Conservation (phyloP, 2,113 vertebrate species). For the Chloebia gouldiae region DNA sequence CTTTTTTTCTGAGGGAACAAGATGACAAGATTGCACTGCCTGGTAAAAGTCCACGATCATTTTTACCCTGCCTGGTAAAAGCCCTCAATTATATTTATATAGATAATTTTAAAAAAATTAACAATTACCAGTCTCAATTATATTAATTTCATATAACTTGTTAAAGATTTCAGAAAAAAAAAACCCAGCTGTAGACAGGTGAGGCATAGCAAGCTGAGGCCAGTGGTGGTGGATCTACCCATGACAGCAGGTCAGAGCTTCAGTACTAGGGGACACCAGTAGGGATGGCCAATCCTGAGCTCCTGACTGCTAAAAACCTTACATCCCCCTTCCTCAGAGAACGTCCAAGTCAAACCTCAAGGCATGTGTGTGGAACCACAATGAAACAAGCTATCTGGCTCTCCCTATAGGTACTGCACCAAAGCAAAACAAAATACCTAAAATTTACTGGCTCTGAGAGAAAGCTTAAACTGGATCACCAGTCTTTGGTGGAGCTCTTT, state of each 20-base stretch:
- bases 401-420: not conserved
- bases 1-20: not conserved
- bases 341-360: not conserved
- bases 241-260: not conserved
- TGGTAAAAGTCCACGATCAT: not conserved
- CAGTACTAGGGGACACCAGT: not conserved
- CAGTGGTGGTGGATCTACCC: not conserved
- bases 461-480: not conserved
- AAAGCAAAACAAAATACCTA: not conserved
- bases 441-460: not conserved
- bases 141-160: not conserved
- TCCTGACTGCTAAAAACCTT: not conserved
- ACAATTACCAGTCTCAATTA: not conserved
- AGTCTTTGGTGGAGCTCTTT: not conserved
- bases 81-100: not conserved
- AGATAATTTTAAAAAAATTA: not conserved
- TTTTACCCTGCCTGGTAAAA: not conserved
- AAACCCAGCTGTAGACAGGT: not conserved
- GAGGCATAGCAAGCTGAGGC: not conserved
- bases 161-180: not conserved
- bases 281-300: not conserved
- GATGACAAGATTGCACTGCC: not conserved
- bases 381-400: not conserved
- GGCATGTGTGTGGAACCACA: not conserved
- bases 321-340: not conserved